Conservation (phyloP, 2,113 vertebrate genomes). For the Himantopus leucocephalus region DNA sequence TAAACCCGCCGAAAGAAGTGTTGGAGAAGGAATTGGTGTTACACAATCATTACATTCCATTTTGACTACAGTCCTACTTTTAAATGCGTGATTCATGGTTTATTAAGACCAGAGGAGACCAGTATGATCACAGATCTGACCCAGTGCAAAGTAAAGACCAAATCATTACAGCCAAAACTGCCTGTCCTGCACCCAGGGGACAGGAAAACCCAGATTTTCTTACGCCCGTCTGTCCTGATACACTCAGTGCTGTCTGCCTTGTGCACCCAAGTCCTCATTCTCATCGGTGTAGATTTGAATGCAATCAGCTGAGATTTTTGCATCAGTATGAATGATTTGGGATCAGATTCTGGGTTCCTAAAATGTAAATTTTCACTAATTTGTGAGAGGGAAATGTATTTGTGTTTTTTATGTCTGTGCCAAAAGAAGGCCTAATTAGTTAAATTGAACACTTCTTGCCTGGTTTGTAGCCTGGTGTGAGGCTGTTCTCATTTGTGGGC, state of each 20-base stretch:
- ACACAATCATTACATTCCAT: conserved; percentile 25
- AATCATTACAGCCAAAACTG: not conserved
- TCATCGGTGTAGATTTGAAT: not conserved
- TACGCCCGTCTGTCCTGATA: not conserved
- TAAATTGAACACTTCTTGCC: not conserved
- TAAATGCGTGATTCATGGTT: not conserved
- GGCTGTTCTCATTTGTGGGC: not conserved
- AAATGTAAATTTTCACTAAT: not conserved
- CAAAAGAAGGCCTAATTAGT: not conserved
- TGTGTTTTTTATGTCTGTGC: not conserved
- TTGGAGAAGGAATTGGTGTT: not conserved
- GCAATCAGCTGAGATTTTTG: not conserved
- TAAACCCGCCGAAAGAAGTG: not conserved
- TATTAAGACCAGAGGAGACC: conserved; percentile 25
- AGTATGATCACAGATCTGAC: not conserved
- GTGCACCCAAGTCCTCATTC: not conserved
- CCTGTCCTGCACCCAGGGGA: not conserved
- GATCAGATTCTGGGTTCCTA: not conserved
- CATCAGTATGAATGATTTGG: not conserved
- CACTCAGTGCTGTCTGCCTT: not conserved
- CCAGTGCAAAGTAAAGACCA: not conserved
- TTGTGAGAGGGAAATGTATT: not conserved
- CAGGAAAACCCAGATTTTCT: not conserved
- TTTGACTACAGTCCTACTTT: conserved; percentile 10
- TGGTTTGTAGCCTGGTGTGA: not conserved